Base-by-base conservation (phyloP, 2,797 vertebrate species). In the Amphiprion clarkii region DNA sequence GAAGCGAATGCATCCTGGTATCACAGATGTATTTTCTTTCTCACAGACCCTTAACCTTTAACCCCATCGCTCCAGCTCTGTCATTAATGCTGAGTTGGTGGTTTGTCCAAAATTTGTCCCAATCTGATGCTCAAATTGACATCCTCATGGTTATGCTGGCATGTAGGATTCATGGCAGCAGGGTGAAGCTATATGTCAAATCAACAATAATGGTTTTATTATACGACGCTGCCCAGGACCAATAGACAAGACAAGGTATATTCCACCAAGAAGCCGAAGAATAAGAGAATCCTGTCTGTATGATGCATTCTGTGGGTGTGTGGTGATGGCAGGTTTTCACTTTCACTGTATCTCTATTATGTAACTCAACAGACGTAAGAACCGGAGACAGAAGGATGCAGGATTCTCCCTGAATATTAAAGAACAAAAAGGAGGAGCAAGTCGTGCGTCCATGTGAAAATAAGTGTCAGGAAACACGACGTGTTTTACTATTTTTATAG, bases 181-280 rank as follows among this genome's bases (percentile, higher is more conserved):
- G 52, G 4, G 19, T 46, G 46, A 59, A 63, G 78, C 83, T 67
- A 82, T 91, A 85, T 79, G 80, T 91, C 89, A 91, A 66, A 79
- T 79, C 76, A 86, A 71, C 86, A 78, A 85, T 90, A 90, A 92
- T 91, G 82, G 88, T 81, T 93, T 92, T 93, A 92, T 92, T 91
- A 91, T 92, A 86, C 88, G 57, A 86, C 48, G 19, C 68, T 82
- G 65, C 66, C 82, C 78, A 87, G 76, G 86, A 79, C 60, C 73
- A 74, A 75, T 73, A 84, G 88, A 85, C 81, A 88, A 80, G 81
- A 85, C 76, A 65, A 70, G 69, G 65, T 80, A 86, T 81, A 86
- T 80, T 83, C 33, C 67, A 70, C 65, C 31, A 71, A 67, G 51
- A 81, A 51, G 61, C 78, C 10, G 9, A 58, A 49, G 48, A 49